Base-by-base conservation (phyloP, 1,140 invertebrate species). In the Cyclina sinensis region DNA sequence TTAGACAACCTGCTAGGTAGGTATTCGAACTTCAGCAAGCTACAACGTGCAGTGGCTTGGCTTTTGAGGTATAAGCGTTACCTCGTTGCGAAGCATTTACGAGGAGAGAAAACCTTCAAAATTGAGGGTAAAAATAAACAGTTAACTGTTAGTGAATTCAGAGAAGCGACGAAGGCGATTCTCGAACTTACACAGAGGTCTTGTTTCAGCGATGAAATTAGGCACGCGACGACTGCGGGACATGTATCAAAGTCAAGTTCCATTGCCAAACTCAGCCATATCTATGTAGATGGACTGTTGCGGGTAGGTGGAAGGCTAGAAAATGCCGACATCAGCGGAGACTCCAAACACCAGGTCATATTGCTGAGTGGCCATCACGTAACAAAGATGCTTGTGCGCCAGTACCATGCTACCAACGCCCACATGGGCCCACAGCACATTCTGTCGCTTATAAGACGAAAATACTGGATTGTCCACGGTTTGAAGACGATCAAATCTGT, bases 381-480 rank as follows among this genome's bases (percentile, higher is more conserved):
- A 21, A 54, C 32, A 4, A 62, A 24, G 18, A 27, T 84, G 30
- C 24, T 89, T 1, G 59, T 89, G 2, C 1, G 46, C 27, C 24
- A 82, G 39, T 43, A 46, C 43, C 86, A 88, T 73, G 62, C 27
- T 18, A 37, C 21, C 14, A 32, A 54, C n/a, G 86, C 51, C 0
- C 86, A 88, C 51, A 57, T 59, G 43, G 78, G 65, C 14, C 59
- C 59, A 48, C 18, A 46, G 30, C 37, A 48, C 43, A 24, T 89
- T 43, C 37, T 89, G 35, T 39, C 87, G 12, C 16, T 46, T 1
- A 37, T 68, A 12, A 54, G 87, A 54, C 46, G 74, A 24, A 54
- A 46, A 59, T 89, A 76, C 68, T 89, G 87, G 87, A 89, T 89
- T 24, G 43, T 89, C 18, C 27, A 68, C 27, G 86, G 81, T 30